phyloP scores from a whole-genome alignment of 1,140 invertebrate genomes.

The Anthonomus grandis region DNA sequence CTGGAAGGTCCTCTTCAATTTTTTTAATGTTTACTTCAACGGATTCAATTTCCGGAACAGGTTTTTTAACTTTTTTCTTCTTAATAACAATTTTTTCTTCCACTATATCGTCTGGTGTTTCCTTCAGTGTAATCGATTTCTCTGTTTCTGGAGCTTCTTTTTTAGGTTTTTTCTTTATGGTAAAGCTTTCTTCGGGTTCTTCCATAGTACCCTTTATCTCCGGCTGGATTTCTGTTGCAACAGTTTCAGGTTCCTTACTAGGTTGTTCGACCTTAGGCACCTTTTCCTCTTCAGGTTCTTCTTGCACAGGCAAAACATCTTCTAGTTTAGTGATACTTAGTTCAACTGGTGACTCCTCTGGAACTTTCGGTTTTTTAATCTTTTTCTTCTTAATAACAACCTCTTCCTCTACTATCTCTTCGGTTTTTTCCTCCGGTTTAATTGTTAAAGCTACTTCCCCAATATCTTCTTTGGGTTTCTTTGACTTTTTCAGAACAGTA shows the following conservation, averaged over 20 bases:
- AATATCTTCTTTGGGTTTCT: conserved; percentile 9
- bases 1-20: conserved; percentile 33
- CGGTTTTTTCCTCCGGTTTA: conserved; percentile 36
- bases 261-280: too few species aligned
- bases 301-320: conserved; percentile 43
- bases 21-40: too few species aligned
- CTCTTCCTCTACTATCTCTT: conserved; percentile 42
- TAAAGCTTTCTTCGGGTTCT: conserved; percentile 8
- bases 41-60: not conserved
- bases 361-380: conserved; percentile 24
- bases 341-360: conserved; percentile 25
- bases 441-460: conserved; percentile 9
- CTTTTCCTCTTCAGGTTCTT: conserved; percentile 49
- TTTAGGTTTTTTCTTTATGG: conserved; percentile 33
- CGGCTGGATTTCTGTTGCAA: conserved; percentile 19
- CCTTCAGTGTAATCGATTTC: conserved; percentile 3
- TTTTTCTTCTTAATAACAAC: conserved; percentile 26
- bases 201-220: conserved; percentile 5
- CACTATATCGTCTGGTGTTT: conserved; percentile 9
- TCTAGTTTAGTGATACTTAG: conserved; percentile 42
- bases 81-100: conserved; percentile 17
- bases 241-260: conserved; percentile 13
- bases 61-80: conserved; percentile 18
- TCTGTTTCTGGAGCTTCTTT: conserved; percentile 29
- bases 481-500: conserved; percentile 13